These are phyloP conservation scores for Tenthredo amoena DNA, from an alignment of 2,888 invertebrate genomes.

Conservation along the genomic window DNA sequence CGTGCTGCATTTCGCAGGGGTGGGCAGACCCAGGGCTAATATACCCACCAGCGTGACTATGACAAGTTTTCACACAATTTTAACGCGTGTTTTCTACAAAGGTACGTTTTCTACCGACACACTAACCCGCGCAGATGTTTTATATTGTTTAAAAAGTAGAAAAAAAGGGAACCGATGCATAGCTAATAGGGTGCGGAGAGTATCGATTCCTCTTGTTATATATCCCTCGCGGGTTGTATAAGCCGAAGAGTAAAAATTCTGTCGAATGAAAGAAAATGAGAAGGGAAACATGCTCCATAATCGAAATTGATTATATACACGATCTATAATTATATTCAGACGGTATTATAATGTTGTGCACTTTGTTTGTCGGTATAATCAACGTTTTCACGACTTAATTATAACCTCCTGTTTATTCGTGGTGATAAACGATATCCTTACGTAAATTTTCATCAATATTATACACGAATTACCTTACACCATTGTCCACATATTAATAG, in stretches of 20 bases:
- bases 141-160: conserved; percentile 7
- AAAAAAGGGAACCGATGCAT: neutral
- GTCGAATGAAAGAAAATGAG: neutral
- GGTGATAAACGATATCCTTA: neutral
- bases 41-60: conserved; percentile 70
- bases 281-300: neutral
- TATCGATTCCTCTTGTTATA: too few species aligned
- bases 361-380: neutral
- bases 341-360: neutral
- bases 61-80: conserved; percentile 60
- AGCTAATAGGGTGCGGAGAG: neutral
- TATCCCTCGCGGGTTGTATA: too few species aligned
- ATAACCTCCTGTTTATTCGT: neutral
- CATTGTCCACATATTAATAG: neutral
- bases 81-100: conserved; percentile 44
- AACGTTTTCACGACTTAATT: neutral
- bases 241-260: too few species aligned
- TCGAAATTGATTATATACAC: neutral
- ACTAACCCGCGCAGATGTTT: conserved; percentile 11
- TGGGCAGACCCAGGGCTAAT: conserved; percentile 62
- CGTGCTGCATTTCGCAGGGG: neutral
- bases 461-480: neutral
- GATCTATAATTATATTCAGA: neutral
- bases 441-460: neutral
- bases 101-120: neutral